Evolutionary conservation across 2,888 invertebrate genomes (phyloP).

Genomic region (Theretra japonica): DNA sequence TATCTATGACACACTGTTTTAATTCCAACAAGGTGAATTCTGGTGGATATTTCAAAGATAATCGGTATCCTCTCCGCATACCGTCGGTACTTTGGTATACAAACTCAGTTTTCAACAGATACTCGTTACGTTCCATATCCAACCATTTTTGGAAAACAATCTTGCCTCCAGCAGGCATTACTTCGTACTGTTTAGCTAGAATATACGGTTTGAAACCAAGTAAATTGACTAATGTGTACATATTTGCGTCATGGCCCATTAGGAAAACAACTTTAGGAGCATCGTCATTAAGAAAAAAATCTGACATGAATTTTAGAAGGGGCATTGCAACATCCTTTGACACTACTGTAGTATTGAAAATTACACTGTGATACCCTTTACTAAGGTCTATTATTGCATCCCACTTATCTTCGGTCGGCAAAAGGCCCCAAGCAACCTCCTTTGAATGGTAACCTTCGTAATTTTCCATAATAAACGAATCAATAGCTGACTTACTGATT

Average conservation of each 20-base stretch:
- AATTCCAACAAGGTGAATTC: conserved; percentile 58
- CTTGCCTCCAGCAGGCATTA: conserved; percentile 69
- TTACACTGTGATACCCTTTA: conserved; percentile 66
- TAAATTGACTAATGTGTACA: conserved; percentile 64
- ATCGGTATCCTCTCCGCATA: conserved; percentile 56
- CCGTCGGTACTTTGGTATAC: conserved; percentile 67
- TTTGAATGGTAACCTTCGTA: conserved; percentile 66
- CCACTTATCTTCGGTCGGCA: conserved; percentile 57
- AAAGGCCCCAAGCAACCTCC: conserved; percentile 71
- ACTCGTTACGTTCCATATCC: conserved; percentile 44
- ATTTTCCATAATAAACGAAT: conserved; percentile 75
- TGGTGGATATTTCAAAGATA: conserved; percentile 63
- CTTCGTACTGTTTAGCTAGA: conserved; percentile 61
- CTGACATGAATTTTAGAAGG: conserved; percentile 59
- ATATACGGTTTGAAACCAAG: conserved; percentile 59
- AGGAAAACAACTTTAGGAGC: conserved; percentile 60
- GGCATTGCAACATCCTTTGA: conserved; percentile 69
- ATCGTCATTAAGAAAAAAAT: conserved; percentile 52
- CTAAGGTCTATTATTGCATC: conserved; percentile 56
- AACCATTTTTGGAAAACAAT: conserved; percentile 74
- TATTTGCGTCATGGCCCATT: conserved; percentile 77
- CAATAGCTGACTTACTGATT: conserved; percentile 67
- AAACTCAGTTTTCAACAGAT: conserved; percentile 66
- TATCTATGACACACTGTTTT: conserved; percentile 55
- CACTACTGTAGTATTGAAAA: conserved; percentile 66